Evolutionary conservation across 2,888 invertebrate genomes (phyloP).

Genomic region (Poecilus cupreus): DNA sequence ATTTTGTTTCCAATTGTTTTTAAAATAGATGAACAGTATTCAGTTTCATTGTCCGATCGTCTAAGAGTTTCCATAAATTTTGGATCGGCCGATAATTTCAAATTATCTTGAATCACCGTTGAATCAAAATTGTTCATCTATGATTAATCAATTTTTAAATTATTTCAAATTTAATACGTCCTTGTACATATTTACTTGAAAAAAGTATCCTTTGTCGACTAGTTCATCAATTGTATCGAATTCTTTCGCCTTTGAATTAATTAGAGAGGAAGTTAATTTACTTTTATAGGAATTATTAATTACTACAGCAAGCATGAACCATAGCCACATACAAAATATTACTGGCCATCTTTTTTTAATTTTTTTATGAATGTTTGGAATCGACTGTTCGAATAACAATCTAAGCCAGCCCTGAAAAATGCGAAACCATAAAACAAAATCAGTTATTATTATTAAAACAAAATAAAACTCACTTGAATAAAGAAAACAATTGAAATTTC

Average conservation of each 20-base stretch:
- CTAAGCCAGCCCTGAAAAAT: constrained; percentile 49
- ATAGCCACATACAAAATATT: constrained; percentile 21
- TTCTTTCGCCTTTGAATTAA: constrained; percentile 39
- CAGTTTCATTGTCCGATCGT: constrained; percentile 16
- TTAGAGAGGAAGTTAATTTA: constrained; percentile 46
- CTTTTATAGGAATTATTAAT: constrained; percentile 50
- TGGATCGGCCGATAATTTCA: constrained; percentile 29
- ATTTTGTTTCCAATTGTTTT: constrained; percentile 6
- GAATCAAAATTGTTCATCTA: constrained; percentile 46
- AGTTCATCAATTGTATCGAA: constrained; percentile 43
- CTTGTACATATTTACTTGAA: constrained; percentile 26
- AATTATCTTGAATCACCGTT: constrained; percentile 35
- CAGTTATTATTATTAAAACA: background rate
- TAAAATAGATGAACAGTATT: constrained; percentile 7
- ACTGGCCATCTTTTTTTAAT: constrained; percentile 20
- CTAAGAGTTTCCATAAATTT: constrained; percentile 30
- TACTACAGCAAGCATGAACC: constrained; percentile 38
- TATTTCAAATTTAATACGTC: background rate
- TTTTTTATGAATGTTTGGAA: background rate
- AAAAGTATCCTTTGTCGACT: constrained; percentile 26
- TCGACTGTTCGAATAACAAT: constrained; percentile 43
- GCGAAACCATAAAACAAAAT: no score
- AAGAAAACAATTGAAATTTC: background rate
- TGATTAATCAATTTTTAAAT: background rate
- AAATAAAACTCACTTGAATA: constrained; percentile 9